Evolutionary conservation across 2,888 invertebrate species (phyloP).

Genomic region (Schrankia costaestrigalis): DNA sequence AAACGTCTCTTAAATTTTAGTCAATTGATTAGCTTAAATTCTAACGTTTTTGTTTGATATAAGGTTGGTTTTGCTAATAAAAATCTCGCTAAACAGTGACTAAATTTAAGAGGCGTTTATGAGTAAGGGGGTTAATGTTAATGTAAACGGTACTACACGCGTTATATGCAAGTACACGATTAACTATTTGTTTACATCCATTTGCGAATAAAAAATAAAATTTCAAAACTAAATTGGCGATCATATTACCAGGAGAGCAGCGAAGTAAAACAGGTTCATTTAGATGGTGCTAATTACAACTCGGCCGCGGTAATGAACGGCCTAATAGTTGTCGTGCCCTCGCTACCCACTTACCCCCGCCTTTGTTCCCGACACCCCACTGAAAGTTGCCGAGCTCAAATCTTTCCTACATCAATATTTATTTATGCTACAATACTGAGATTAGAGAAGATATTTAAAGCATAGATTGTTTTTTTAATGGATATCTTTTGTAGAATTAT

Average conservation of each 20-base stretch:
- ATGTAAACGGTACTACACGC: too few species aligned
- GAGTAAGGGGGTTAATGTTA: too few species aligned
- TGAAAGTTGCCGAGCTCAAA: constrained; percentile 35
- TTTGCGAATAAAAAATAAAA: neutral
- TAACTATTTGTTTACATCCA: neutral
- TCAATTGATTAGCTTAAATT: too few species aligned
- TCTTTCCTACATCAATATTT: constrained; percentile 27
- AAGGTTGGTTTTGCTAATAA: too few species aligned
- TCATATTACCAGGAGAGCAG: constrained; percentile 53
- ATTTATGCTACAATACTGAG: constrained; percentile 14
- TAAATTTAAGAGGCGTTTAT: too few species aligned
- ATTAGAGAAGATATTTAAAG: neutral
- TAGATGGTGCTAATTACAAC: constrained; percentile 68
- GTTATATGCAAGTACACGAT: neutral
- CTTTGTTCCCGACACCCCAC: constrained; percentile 36
- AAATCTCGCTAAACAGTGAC: too few species aligned
- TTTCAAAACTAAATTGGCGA: constrained; percentile 43
- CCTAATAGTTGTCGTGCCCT: constrained; percentile 57
- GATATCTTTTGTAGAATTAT: too few species aligned
- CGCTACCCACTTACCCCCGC: constrained; percentile 27
- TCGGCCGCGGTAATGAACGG: constrained; percentile 62
- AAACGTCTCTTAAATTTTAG: too few species aligned
- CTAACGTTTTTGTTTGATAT: too few species aligned
- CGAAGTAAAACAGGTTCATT: constrained; percentile 64
- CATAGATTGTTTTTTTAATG: neutral